phyloP scores from a whole-genome alignment of 2,888 invertebrate species.

The Blastobasis lacticolella region DNA sequence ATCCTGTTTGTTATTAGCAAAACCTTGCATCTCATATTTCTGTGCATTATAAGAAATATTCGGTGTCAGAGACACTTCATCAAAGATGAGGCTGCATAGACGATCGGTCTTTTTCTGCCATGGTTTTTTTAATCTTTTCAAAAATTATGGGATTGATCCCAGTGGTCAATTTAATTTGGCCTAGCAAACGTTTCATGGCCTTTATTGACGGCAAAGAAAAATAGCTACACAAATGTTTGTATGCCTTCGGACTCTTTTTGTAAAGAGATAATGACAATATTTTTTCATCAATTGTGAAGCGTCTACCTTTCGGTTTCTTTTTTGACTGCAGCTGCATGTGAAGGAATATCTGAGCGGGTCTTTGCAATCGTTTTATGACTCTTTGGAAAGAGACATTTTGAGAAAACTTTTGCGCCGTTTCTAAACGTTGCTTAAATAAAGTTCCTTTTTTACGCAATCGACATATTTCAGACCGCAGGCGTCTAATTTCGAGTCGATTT shows the following conservation, averaged over 20 bases:
- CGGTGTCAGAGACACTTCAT: conserved; percentile 16
- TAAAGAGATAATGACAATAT: conserved; percentile 7
- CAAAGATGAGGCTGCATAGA: conserved; percentile 14
- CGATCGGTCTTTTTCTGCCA: conserved; percentile 3
- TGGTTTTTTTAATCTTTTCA: conserved; percentile 11
- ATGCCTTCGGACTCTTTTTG: conserved; percentile 16
- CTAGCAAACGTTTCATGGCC: conserved; percentile 10
- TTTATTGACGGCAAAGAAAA: conserved; percentile 17
- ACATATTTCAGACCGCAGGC: no score
- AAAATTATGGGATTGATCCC: conserved; percentile 12
- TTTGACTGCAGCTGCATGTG: no score
- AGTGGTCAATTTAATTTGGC: conserved; percentile 8
- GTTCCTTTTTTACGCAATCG: no score
- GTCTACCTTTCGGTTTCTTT: no score
- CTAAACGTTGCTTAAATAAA: no score
- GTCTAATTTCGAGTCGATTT: no score
- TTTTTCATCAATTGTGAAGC: conserved; percentile 12
- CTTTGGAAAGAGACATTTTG: no score
- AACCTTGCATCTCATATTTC: conserved; percentile 13
- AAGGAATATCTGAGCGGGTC: no score
- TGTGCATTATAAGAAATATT: conserved; percentile 8
- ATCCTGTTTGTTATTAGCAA: conserved; percentile 8
- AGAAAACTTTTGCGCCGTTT: no score
- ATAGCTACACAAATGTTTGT: conserved; percentile 9
- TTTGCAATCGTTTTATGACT: no score